Evolutionary conservation across 2,888 invertebrate genomes (phyloP), one percentile per base, ranked within the genome.

Genomic region (Apoda limacodes): DNA sequence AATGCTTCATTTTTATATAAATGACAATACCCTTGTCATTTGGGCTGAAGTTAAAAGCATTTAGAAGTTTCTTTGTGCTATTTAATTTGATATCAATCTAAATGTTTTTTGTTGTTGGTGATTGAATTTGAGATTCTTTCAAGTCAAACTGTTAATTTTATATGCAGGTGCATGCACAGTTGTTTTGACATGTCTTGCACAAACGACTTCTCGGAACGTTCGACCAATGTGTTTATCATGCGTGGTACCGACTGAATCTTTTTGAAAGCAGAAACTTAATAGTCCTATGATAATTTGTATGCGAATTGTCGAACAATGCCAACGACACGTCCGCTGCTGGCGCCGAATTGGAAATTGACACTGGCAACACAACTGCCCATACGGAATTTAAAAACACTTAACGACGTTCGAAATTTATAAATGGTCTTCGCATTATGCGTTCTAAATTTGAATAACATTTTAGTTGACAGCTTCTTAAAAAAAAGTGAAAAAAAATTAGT

Each of bases 341-440:
- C 72, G 72, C 74, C 72, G 61, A 65, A 65, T 65, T 58, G 64
- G 62, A 65, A 71, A 69, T n/a, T 65, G 59, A 55, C 60, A 60
- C 60, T 67, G 64, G 64, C 62, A 61, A 59, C 63, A 58, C 60
- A 17, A 17, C 7, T 17, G 60, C 55, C 58, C 63, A 63, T 66
- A 65, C 62, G 42, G 58, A 66, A 69, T 72, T 66, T 55, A 55
- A 66, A 70, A 62, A 60, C 50, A 52, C 50, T n/a, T 54, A 60
- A 60, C 61, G 58, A 60, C 52, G 55, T 62, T 61, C 62, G 52
- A 70, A 67, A 70, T 65, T 63, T 58, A 50, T 50, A 58, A 56
- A 60, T 53, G 48, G 47, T 57, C 56, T n/a, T n/a, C n/a, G n/a
- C n/a, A n/a, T n/a, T n/a, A n/a, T n/a, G n/a, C n/a, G n/a, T n/a